Percentiles rank a stretch among this genome's conserved stretches.
phyloP scores from a whole-genome alignment of 2,888 invertebrate species.

The Keiferia lycopersicella region DNA sequence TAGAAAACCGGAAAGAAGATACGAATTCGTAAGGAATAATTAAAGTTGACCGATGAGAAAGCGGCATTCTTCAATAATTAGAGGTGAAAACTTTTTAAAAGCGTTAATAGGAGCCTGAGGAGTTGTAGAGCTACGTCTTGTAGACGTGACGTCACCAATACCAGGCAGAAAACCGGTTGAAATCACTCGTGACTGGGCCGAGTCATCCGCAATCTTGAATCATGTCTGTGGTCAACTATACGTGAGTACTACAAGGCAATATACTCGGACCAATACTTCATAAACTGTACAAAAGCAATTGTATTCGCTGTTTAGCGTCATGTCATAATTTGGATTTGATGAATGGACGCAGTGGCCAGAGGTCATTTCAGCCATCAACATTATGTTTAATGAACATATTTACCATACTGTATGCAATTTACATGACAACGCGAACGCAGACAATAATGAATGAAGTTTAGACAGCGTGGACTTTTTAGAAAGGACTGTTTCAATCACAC shows the following conservation, averaged over 20 bases:
- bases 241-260: neutral
- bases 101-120: constrained; percentile 10
- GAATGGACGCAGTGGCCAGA: constrained; percentile 1
- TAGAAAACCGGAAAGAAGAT: neutral
- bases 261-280: neutral
- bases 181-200: constrained; percentile 58
- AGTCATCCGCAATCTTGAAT: constrained; percentile 69
- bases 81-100: constrained; percentile 20
- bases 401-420: neutral
- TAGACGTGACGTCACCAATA: constrained; percentile 60
- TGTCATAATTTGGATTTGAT: constrained; percentile 1
- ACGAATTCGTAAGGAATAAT: constrained; percentile 13
- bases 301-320: neutral
- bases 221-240: constrained; percentile 36
- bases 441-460: constrained; percentile 16
- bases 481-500: neutral
- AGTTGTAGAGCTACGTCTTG: constrained; percentile 15
- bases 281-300: neutral
- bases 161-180: constrained; percentile 69
- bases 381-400: neutral
- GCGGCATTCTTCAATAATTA: constrained; percentile 18
- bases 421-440: constrained; percentile 5
- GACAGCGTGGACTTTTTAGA: neutral
- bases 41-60: constrained; percentile 16
- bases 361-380: neutral